Conservation (phyloP, 2,113 vertebrate genomes). For the Rallus limicola region DNA sequence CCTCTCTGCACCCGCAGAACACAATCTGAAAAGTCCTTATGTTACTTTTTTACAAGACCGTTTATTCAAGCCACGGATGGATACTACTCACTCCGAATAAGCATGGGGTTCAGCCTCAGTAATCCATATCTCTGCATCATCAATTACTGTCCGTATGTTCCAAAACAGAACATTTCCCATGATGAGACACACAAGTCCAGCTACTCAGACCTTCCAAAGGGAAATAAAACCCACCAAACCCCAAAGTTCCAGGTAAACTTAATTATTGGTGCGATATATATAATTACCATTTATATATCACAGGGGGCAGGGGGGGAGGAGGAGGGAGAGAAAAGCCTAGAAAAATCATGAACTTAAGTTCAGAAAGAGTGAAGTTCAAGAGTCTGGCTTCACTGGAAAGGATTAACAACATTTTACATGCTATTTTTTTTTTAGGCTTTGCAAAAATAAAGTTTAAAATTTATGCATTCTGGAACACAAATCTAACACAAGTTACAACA, state of each 20-base stretch:
- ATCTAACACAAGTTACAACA: neutral
- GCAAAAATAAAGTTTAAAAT: neutral
- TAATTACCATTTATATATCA: neutral
- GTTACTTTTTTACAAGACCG: rapidly evolving
- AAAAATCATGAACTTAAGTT: neutral
- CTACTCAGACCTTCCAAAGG: neutral
- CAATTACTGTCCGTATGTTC: rapidly evolving
- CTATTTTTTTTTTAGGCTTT: neutral
- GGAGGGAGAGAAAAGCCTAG: neutral
- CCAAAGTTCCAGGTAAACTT: neutral
- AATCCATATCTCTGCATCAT: rapidly evolving
- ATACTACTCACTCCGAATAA: rapidly evolving
- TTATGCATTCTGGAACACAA: neutral
- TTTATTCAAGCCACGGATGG: rapidly evolving
- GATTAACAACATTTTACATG: neutral
- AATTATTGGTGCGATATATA: neutral
- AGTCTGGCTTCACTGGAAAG: neutral
- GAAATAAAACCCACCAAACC: neutral
- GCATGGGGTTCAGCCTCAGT: rapidly evolving
- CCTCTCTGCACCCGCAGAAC: neutral
- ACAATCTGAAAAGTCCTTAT: rapidly evolving
- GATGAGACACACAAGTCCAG: neutral
- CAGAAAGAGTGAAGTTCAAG: neutral
- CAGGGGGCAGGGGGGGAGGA: neutral
- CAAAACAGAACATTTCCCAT: rapidly evolving